Base-by-base conservation (phyloP, 2,113 vertebrate species). In the Phrynocephalus versicolor region DNA sequence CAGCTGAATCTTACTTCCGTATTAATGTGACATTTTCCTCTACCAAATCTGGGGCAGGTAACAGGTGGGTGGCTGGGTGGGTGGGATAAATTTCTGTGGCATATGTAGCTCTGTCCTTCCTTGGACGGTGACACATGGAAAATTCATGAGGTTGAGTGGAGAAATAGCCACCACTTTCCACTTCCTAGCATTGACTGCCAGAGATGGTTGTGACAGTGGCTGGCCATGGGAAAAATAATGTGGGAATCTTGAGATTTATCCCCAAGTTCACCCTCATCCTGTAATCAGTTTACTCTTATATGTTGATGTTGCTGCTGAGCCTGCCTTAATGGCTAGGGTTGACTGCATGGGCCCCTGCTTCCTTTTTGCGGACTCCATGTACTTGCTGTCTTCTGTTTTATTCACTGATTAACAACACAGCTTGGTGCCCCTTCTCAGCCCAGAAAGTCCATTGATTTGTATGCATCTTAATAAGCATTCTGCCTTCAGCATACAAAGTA, bases 401-500 rank as follows among this genome's bases (percentile, higher is more conserved):
- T 51, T 67, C 39, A 37, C 16, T 15, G 35, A 58, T 39, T 51
- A 10, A 33, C 10, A 10, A 33, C 10, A 45, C 39, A 62, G 45
- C 9, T 35, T 57, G 58, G 14, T 41, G 19, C 6, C 12, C 33
- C 55, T 76, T 62, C 25, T 18, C 62, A 73, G 75, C 25, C 8
- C 76, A 35, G 58, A 55, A 21, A 37, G 19, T 84, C 19, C 57
- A 83, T 87, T 80, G 39, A 19, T 58, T 35, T n/a, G 14, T 12
- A 9, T 71, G 75, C n/a, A 33, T n/a, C 14, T 76, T 81, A 2
- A 0, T 41, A 76, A 37, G 55, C 77, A 69, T 83, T 81, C 71
- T 14, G 70, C 1, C 65, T 87, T 62, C 0, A 0, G 6, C 0
- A 0, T 75, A 45, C 81, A 75, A 70, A 87, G 0, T 25, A 55